These are phyloP conservation scores for Danio tinwini DNA, from an alignment of 2,797 vertebrate genomes.

Conservation along the genomic window DNA sequence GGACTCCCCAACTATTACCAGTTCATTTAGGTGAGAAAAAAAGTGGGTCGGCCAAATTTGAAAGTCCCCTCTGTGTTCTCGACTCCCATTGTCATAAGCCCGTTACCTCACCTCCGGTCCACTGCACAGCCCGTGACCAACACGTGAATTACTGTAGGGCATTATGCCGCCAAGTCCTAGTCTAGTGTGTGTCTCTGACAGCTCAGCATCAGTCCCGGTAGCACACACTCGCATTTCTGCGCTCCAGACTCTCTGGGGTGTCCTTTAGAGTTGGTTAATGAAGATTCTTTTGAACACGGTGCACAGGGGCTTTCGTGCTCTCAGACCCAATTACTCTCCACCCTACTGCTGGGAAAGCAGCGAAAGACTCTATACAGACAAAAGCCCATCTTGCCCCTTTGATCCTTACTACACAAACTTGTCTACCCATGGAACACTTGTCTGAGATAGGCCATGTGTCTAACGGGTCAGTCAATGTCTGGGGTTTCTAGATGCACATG, in stretches of 20 bases:
- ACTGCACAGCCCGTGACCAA: constrained; percentile 29
- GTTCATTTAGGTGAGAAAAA: constrained; percentile 19
- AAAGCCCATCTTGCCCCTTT: constrained; percentile 5
- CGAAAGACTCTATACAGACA: background rate
- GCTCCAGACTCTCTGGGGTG: constrained; percentile 30
- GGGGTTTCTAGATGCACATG: background rate
- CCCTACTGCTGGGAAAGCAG: constrained; percentile 44
- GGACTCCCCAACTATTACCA: background rate
- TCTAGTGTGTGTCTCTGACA: background rate
- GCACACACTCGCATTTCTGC: constrained; percentile 26
- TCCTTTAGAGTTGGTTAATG: constrained; percentile 42
- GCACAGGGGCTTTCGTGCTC: background rate
- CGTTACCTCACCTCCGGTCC: background rate
- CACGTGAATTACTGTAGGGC: constrained; percentile 16
- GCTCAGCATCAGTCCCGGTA: constrained; percentile 10
- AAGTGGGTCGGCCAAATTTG: constrained; percentile 47
- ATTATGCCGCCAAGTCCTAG: constrained; percentile 26
- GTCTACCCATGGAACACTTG: background rate
- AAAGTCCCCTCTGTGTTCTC: background rate
- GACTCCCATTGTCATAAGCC: background rate
- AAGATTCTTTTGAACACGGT: constrained; percentile 21
- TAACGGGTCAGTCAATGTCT: constrained; percentile 3
- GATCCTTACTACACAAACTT: constrained; percentile 16
- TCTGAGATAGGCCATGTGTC: constrained; percentile 17
- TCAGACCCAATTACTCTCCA: constrained; percentile 41